Evolutionary conservation across 2,888 invertebrate genomes (phyloP).

Genomic region (Trissolcus brochymenae): DNA sequence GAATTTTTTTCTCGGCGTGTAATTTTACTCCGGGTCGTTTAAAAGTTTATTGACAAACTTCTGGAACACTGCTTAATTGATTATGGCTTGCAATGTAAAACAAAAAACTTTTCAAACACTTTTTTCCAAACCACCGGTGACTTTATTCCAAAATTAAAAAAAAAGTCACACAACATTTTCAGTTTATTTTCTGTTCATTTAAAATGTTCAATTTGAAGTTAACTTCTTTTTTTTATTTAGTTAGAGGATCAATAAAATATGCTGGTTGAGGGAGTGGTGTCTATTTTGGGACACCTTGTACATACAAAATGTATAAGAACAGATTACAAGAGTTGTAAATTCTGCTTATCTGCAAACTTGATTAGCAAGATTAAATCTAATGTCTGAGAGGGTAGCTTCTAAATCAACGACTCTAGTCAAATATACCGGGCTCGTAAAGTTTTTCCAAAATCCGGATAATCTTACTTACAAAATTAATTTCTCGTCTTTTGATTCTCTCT

Average conservation of each 20-base stretch:
- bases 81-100: not conserved
- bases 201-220: not conserved
- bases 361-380: slow-evolving; percentile 12
- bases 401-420: not conserved
- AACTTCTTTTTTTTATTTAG: not conserved
- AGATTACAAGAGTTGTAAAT: slow-evolving; percentile 6
- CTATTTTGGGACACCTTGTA: slow-evolving; percentile 21
- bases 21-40: not conserved
- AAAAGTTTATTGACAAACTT: slow-evolving; percentile 6
- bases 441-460: not conserved
- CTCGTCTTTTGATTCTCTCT: not conserved
- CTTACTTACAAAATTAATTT: slow-evolving; percentile 1
- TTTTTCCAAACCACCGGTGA: too few relatives aligned
- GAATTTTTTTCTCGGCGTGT: too few relatives aligned
- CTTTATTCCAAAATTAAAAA: too few relatives aligned
- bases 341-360: slow-evolving; percentile 14
- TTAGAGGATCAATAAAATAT: slow-evolving; percentile 16
- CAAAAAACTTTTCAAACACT: slow-evolving; percentile 1
- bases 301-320: slow-evolving; percentile 12
- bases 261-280: slow-evolving; percentile 20
- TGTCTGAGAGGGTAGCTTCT: not conserved
- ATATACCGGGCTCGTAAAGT: too few relatives aligned
- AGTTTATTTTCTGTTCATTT: too few relatives aligned
- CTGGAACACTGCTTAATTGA: slow-evolving; percentile 5
- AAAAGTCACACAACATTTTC: too few relatives aligned